Conservation (phyloP, 2,797 vertebrate species). For the Coluber constrictor region DNA sequence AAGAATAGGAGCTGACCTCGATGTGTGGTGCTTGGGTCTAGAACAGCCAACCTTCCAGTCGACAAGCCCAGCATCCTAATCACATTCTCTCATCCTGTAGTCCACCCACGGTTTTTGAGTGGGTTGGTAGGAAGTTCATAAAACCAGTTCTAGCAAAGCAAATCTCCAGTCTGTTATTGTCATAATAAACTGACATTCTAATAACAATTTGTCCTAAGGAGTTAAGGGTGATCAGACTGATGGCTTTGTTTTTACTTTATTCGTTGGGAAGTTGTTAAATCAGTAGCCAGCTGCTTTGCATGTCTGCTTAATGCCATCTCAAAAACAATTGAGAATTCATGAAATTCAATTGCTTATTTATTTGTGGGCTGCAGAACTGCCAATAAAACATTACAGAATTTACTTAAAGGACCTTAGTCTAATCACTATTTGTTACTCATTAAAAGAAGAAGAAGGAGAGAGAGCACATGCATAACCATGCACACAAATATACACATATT, state of each 20-base stretch:
- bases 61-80: neutral
- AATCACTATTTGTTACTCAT: neutral
- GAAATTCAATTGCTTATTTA: neutral
- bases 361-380: neutral
- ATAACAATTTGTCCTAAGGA: neutral
- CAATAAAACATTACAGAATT: neutral
- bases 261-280: neutral
- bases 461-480: neutral
- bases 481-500: neutral
- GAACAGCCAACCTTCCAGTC: neutral
- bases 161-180: neutral
- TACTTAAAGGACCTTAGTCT: neutral
- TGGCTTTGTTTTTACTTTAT: neutral
- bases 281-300: neutral
- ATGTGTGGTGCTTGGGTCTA: neutral
- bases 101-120: neutral
- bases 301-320: neutral
- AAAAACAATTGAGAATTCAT: slow-evolving; percentile 6
- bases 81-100: neutral
- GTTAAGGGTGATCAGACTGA: neutral
- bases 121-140: neutral
- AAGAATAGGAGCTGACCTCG: neutral
- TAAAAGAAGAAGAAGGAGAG: neutral
- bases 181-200: neutral
- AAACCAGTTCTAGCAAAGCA: neutral